Percentiles rank a stretch among this genome's conserved stretches.
These are phyloP conservation scores for Globia sparganii DNA, from an alignment of 2,888 invertebrate genomes.

Conservation along the genomic window DNA sequence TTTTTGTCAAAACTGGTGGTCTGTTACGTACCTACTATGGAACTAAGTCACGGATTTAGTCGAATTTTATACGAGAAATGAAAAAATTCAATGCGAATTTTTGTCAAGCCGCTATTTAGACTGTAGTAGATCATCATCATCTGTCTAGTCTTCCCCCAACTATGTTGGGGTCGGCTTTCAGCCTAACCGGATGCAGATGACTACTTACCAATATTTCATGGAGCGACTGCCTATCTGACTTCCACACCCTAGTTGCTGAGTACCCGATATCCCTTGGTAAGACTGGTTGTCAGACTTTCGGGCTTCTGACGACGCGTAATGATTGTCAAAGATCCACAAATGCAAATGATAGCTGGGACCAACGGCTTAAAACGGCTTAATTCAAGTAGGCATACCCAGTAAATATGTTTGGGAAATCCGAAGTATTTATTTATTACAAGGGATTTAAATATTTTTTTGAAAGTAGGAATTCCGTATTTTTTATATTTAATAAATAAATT, in stretches of 20 bases:
- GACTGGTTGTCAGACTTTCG: background rate
- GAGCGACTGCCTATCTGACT: background rate
- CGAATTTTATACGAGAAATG: background rate
- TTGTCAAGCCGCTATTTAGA: background rate
- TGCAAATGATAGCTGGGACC: background rate
- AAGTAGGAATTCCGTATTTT: slow-evolving; percentile 12
- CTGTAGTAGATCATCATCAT: background rate
- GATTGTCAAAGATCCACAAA: background rate
- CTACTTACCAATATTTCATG: background rate
- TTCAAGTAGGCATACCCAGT: background rate
- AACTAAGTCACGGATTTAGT: background rate
- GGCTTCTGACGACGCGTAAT: background rate
- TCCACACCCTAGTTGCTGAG: background rate
- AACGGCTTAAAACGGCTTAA: too few relatives aligned
- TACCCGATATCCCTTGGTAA: background rate
- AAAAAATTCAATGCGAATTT: background rate
- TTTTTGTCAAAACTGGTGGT: background rate
- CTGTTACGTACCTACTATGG: background rate
- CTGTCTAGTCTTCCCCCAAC: background rate
- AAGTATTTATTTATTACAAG: background rate
- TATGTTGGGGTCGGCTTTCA: background rate
- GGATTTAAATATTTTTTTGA: background rate
- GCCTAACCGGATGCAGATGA: background rate
- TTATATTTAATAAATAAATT: slow-evolving; percentile 15
- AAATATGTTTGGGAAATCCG: background rate